Evolutionary conservation across 2,113 vertebrate species (phyloP), one percentile per base, ranked within the genome.

Genomic region (Lycocorax pyrrhopterus): DNA sequence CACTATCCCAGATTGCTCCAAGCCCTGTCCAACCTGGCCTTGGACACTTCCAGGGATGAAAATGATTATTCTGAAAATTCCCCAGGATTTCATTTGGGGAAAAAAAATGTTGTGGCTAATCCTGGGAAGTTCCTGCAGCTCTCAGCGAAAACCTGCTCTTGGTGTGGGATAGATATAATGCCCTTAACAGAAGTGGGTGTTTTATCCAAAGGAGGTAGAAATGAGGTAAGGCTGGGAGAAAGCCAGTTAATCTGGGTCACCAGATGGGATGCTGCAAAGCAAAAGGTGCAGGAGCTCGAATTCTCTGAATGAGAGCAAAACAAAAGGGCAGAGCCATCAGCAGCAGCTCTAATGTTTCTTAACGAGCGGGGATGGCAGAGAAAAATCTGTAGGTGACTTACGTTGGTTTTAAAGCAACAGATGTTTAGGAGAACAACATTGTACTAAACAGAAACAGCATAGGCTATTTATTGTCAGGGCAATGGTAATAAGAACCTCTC

Each of bases 11-110:
- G n/a, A 9, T 1, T 55, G 9, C n/a, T 69, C 55, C 15, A 29
- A 58, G 23, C 27, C 15, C 27, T 1, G 0, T 53, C 39, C 18
- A 29, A 1, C 15, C 12, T 3, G 6, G 17, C 14, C 47, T 43
- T 55, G 79, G 9, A 27, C 21, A 23, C 3, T 69, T 7, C 39
- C 12, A 76, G 53, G 30, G 41, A 9, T 69, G 15, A 26, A 86
- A 84, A 41, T 5, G 1, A 33, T 73, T 26, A 44, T 76, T 80
- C 30, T 46, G 17, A 60, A 64, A 83, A 37, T 4, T 11, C 4
- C 41, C 4, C 30, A 46, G 62, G 35, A 68, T 60, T 78, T 32
- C 1, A 59, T 41, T 6, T n/a, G 27, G 6, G 13, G 2, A 1
- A 10, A 39, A 39, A 44, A 43, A 69, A 41, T n/a, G 6, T 4